Evolutionary conservation across 2,797 vertebrate genomes (phyloP), one percentile per base, ranked within the genome.

Genomic region (Chelmon rostratus): DNA sequence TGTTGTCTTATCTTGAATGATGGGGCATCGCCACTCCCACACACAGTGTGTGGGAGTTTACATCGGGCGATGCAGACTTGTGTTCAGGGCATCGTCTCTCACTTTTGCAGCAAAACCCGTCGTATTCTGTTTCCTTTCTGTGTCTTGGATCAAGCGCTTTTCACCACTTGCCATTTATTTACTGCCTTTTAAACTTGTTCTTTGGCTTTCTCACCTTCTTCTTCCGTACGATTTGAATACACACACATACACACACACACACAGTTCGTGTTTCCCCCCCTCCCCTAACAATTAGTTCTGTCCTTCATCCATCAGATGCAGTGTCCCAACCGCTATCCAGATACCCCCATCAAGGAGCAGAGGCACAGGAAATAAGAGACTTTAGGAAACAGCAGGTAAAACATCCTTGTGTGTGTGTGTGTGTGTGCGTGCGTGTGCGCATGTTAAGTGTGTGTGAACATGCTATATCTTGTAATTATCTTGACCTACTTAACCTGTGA

Each of bases 301-400:
- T 81, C 49, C 67, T 73, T 89, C 0, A 1, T 68, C 72, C 73
- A 33, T 63, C 73, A 94, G 94, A 94, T 93, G 93, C 81, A 81
- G 86, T 65, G 62, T 83, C 83, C 53, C 62, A 84, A 70, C 83
- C 58, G 35, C 73, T 84, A 74, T 52, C 67, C 84, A 61, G 64
- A 84, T 62, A 42, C 47, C 65, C 70, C 61, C 81, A 70, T 54
- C 58, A 42, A 83, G 85, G 65, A 89, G 73, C 82, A 84, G 83
- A 88, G 68, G 53, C 71, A 80, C 83, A 89, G 88, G 84, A 87
- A 91, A 80, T 92, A 93, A 82, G 62, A 80, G 44, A 76, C 85
- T 87, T 80, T 18, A 85, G 84, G 78, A 90, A 89, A 89, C 68
- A 50, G 77, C 89, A 91, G 91, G 94, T 94, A 91, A 84, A 53